These are phyloP conservation scores for Andricus grossulariae DNA, from an alignment of 1,140 invertebrate species.

Conservation along the genomic window DNA sequence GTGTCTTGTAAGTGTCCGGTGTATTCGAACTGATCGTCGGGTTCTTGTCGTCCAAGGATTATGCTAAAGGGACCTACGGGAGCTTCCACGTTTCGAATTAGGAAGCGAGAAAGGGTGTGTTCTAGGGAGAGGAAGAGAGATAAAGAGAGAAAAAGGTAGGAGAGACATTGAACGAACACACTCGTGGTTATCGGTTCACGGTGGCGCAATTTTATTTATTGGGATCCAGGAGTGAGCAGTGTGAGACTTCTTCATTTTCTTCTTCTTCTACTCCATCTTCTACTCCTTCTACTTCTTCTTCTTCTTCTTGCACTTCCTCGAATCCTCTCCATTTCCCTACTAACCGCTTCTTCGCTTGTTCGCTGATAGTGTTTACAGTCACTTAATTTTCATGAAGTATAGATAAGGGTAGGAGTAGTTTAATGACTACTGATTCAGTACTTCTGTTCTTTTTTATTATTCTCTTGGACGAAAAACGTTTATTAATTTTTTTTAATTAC, in stretches of 20 bases:
- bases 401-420: constrained; percentile 1
- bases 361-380: constrained; percentile 10
- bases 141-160: constrained; percentile 3
- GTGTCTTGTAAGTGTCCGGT: constrained; percentile 47
- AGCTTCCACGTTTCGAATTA: constrained; percentile 66
- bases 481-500: too few relatives aligned
- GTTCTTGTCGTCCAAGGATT: constrained; percentile 67
- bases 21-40: constrained; percentile 61
- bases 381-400: constrained; percentile 23
- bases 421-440: neutral
- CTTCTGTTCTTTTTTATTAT: too few relatives aligned
- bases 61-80: constrained; percentile 70
- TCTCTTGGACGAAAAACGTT: too few relatives aligned
- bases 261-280: constrained; percentile 11
- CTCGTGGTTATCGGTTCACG: constrained; percentile 15
- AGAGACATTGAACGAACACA: constrained; percentile 15
- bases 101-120: constrained; percentile 49
- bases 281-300: constrained; percentile 2
- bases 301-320: constrained; percentile 5
- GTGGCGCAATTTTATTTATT: constrained; percentile 26
- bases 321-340: constrained; percentile 10
- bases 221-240: constrained; percentile 10
- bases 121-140: constrained; percentile 29
- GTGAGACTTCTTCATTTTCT: constrained; percentile 32
- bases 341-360: constrained; percentile 2